Conservation (phyloP, 2,113 vertebrate species). For the Heptranchias perlo region DNA sequence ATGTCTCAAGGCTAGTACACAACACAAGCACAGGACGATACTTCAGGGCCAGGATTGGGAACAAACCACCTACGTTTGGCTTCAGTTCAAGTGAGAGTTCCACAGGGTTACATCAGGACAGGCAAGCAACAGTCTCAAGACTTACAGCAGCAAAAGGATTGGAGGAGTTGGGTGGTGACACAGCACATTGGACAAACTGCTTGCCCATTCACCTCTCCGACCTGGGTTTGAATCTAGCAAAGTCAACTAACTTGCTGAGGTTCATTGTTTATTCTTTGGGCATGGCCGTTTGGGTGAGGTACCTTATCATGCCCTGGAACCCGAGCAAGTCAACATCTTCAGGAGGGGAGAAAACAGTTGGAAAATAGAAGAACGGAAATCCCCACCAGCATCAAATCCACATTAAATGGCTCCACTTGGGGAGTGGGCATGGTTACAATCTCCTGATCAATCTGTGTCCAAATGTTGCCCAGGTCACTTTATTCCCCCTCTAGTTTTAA, state of each 20-base stretch:
- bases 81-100: not conserved
- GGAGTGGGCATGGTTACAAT: not conserved
- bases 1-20: not conserved
- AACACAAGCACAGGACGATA: not conserved
- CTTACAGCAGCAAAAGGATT: too few relatives aligned
- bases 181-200: not conserved
- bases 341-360: not conserved
- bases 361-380: not conserved
- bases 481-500: not conserved
- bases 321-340: not conserved
- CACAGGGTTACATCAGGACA: not conserved
- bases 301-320: not conserved
- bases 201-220: not conserved
- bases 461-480: not conserved
- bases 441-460: not conserved
- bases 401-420: not conserved
- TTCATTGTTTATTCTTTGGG: not conserved
- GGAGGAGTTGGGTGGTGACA: not conserved
- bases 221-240: not conserved
- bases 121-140: not conserved
- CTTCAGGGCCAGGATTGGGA: not conserved
- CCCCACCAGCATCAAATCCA: not conserved
- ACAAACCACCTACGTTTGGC: not conserved
- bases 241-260: not conserved
- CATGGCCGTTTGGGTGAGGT: not conserved